Evolutionary conservation across 2,888 invertebrate species (phyloP).

Genomic region (Dugesia japonica): DNA sequence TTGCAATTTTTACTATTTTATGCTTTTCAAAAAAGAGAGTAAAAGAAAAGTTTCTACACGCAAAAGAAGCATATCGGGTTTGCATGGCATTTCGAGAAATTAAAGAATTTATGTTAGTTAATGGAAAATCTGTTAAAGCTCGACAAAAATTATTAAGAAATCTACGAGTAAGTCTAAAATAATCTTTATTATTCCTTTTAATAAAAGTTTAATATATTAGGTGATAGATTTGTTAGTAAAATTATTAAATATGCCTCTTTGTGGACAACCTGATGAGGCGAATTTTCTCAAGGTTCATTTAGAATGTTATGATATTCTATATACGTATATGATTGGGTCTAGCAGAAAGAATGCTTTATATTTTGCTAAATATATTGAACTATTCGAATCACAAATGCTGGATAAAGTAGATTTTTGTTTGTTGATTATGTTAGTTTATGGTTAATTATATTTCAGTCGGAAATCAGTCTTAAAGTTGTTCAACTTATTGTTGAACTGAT

Average conservation of each 20-base stretch:
- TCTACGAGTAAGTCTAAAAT: conserved; percentile 35
- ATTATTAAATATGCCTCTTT: conserved; percentile 43
- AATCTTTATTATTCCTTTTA: not conserved
- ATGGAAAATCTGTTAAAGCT: conserved; percentile 36
- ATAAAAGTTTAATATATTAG: too few relatives aligned
- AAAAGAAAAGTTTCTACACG: conserved; percentile 27
- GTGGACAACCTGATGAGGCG: conserved; percentile 42
- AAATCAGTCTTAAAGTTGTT: conserved; percentile 46
- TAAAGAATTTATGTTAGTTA: conserved; percentile 34
- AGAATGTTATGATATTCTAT: conserved; percentile 46
- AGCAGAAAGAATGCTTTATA: conserved; percentile 48
- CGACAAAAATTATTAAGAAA: conserved; percentile 37
- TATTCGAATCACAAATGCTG: conserved; percentile 48
- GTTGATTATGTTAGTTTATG: not conserved
- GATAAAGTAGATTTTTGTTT: conserved; percentile 42
- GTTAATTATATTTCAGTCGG: conserved; percentile 39
- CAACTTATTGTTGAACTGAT: conserved; percentile 48
- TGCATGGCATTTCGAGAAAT: conserved; percentile 36
- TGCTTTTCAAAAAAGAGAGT: conserved; percentile 21
- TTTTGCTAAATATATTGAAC: conserved; percentile 48
- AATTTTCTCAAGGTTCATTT: conserved; percentile 46
- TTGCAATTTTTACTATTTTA: too few relatives aligned
- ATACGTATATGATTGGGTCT: conserved; percentile 48
- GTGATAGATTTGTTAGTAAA: conserved; percentile 44
- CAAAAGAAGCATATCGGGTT: conserved; percentile 31